Percentiles rank a stretch among this genome's conserved stretches.
These are phyloP conservation scores for Scyliorhinus canicula DNA, from an alignment of 2,797 vertebrate species.

Conservation along the genomic window DNA sequence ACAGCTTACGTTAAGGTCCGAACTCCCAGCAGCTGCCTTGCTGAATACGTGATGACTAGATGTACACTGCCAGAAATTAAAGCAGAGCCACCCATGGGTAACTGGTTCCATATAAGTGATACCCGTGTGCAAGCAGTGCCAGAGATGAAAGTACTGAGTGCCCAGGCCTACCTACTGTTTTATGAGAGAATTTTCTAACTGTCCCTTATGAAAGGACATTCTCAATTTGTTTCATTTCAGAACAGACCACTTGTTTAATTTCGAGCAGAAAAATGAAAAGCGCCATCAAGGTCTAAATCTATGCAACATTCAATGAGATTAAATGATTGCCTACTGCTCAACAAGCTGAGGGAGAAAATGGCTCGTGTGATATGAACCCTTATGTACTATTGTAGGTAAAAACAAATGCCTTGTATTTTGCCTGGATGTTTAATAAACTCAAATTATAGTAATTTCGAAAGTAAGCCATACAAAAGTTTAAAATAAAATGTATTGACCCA, in stretches of 20 bases:
- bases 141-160: conserved; percentile 71
- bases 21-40: conserved; percentile 51
- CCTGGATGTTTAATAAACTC: not conserved
- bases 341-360: not conserved
- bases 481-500: conserved; percentile 1
- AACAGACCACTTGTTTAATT: not conserved
- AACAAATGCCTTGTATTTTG: not conserved
- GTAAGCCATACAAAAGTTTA: not conserved
- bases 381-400: not conserved
- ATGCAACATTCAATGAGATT: conserved; percentile 31
- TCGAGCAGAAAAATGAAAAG: not conserved
- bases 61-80: conserved; percentile 53
- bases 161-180: conserved; percentile 96
- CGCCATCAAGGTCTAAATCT: not conserved
- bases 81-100: conserved; percentile 61
- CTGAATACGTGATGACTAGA: conserved; percentile 57
- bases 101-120: conserved; percentile 93
- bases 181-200: conserved; percentile 76
- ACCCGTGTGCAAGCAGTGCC: conserved; percentile 76
- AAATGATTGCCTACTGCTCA: not conserved
- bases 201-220: not conserved
- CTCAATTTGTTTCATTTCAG: too few species aligned
- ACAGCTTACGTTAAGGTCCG: conserved; percentile 84
- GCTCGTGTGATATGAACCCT: not conserved
- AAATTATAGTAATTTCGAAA: not conserved